Evolutionary conservation across 2,113 vertebrate genomes (phyloP).

Genomic region (Callipepla californica): DNA sequence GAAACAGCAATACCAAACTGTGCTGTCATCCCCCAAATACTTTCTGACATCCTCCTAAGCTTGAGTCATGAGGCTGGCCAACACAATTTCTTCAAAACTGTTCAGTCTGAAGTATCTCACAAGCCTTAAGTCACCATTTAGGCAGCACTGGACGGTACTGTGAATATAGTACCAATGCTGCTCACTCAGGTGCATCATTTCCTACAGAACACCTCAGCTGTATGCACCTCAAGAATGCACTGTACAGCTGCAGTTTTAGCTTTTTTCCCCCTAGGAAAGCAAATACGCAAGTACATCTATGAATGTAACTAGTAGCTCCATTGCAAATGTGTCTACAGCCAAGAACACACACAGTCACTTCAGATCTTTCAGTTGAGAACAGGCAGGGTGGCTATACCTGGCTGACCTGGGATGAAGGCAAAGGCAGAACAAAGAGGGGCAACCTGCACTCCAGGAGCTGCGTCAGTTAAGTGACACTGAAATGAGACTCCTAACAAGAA

Average conservation of each 20-base stretch:
- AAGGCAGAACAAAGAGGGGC: neutral
- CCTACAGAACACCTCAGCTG: neutral
- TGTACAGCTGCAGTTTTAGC: neutral
- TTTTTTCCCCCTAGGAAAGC: neutral
- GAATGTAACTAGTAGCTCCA: neutral
- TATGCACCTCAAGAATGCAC: neutral
- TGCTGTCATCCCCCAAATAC: neutral
- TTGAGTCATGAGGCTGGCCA: neutral
- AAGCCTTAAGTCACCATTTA: neutral
- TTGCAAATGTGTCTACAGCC: neutral
- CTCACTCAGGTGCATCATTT: neutral
- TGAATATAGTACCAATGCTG: rapidly evolving
- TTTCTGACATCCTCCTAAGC: neutral
- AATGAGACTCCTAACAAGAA: neutral
- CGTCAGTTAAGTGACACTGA: neutral
- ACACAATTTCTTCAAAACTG: neutral
- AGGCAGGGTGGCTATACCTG: neutral
- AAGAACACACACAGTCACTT: neutral
- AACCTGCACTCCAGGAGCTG: neutral
- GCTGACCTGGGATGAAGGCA: neutral
- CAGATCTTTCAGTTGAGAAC: neutral
- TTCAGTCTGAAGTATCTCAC: neutral
- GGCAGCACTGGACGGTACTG: rapidly evolving
- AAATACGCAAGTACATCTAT: neutral
- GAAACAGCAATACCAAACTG: neutral